Evolutionary conservation across 2,888 invertebrate genomes (phyloP).

Genomic region (Thymelicus sylvestris): DNA sequence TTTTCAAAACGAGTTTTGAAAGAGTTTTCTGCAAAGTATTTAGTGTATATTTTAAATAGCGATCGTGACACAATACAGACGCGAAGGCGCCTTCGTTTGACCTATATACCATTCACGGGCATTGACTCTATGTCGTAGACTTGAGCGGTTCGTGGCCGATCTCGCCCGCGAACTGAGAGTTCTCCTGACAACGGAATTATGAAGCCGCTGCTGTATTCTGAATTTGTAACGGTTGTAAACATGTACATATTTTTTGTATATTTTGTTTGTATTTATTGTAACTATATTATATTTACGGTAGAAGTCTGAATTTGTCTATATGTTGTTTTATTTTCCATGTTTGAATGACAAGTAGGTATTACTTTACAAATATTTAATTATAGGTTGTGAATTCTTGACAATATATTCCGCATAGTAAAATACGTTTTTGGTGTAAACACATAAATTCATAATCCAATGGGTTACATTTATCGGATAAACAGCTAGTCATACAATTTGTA

Average conservation of each 20-base stretch:
- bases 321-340: neutral
- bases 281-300: neutral
- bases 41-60: constrained; percentile 56
- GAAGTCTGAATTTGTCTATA: neutral
- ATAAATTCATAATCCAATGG: no score
- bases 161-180: constrained; percentile 26
- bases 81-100: constrained; percentile 77
- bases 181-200: constrained; percentile 36
- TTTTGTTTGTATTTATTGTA: constrained; percentile 16
- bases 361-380: no score
- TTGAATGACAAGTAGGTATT: neutral
- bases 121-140: constrained; percentile 70
- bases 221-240: constrained; percentile 34
- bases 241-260: constrained; percentile 19
- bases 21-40: constrained; percentile 56
- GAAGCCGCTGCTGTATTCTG: constrained; percentile 32
- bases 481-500: no score
- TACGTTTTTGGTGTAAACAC: no score
- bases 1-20: constrained; percentile 56
- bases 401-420: no score
- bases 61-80: constrained; percentile 73
- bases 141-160: constrained; percentile 38
- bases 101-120: constrained; percentile 77
- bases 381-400: no score
- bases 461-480: no score